Percentiles rank a stretch among this genome's conserved stretches.
Conservation (phyloP, 1,140 invertebrate species). For the Brachionus rotundiformis region DNA sequence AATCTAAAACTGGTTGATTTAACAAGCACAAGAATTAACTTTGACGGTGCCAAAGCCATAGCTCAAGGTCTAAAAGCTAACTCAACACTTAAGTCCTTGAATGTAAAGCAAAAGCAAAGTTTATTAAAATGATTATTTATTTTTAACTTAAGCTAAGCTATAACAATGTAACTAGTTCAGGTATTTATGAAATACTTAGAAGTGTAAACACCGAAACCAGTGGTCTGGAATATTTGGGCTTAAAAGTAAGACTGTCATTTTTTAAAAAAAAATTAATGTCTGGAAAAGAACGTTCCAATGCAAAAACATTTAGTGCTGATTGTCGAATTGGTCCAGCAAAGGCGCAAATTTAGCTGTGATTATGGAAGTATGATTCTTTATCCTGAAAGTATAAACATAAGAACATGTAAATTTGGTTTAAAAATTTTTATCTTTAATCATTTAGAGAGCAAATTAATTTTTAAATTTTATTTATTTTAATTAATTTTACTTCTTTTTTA, state of each 20-base stretch:
- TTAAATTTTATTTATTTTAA: too few species aligned
- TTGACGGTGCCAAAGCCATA: neutral
- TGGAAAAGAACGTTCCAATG: constrained; percentile 21
- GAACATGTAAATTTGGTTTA: neutral
- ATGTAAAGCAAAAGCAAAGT: neutral
- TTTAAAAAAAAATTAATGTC: neutral
- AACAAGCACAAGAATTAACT: neutral
- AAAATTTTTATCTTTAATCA: too few species aligned
- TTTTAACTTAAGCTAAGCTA: constrained; percentile 14
- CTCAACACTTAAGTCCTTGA: neutral
- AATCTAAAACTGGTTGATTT: constrained; percentile 27
- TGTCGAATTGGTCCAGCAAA: constrained; percentile 41
- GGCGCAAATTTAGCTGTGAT: constrained; percentile 48
- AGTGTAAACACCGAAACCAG: constrained; percentile 12
- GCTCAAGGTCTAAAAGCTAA: neutral
- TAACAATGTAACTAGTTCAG: constrained; percentile 23
- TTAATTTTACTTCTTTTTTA: too few species aligned
- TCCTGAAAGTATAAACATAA: neutral
- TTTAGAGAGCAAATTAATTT: too few species aligned
- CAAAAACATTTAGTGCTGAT: constrained; percentile 43
- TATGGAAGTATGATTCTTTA: constrained; percentile 13
- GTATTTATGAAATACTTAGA: constrained; percentile 38
- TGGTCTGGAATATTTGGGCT: constrained; percentile 39
- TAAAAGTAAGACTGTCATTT: constrained; percentile 40
- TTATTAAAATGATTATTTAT: too few species aligned